phyloP scores from a whole-genome alignment of 2,888 invertebrate species.

The Eulithis prunata region DNA sequence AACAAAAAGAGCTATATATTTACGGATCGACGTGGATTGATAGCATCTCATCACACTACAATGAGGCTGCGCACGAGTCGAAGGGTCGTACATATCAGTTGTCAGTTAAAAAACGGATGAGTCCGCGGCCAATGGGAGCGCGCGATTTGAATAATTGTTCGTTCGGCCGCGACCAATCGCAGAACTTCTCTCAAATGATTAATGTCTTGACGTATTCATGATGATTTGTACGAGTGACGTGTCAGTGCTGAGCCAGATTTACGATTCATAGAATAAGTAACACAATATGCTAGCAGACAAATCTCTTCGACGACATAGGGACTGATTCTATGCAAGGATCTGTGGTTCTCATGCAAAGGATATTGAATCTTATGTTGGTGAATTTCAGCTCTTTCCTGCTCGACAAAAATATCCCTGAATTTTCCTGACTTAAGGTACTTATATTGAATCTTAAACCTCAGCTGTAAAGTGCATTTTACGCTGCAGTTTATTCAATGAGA shows the following conservation, averaged over 20 bases:
- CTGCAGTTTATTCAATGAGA: conserved; percentile 6
- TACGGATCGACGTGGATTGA: conserved; percentile 53
- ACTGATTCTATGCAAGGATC: not conserved
- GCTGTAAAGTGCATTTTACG: conserved; percentile 6
- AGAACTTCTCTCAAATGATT: conserved; percentile 77
- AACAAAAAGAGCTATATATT: conserved; percentile 54
- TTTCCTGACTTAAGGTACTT: not conserved
- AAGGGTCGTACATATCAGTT: conserved; percentile 81
- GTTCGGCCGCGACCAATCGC: conserved; percentile 73
- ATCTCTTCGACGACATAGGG: not conserved
- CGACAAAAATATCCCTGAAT: not conserved
- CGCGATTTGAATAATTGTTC: conserved; percentile 82
- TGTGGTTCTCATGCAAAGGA: not conserved
- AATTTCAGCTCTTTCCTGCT: conserved; percentile 9
- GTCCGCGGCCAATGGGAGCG: conserved; percentile 67
- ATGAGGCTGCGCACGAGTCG: conserved; percentile 75
- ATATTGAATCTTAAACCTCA: not conserved
- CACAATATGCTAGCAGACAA: not conserved
- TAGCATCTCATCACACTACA: conserved; percentile 58
- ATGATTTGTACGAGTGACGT: conserved; percentile 75
- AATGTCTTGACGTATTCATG: conserved; percentile 76
- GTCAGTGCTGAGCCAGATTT: conserved; percentile 71
- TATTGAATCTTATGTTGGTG: not conserved
- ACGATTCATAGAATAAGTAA: conserved; percentile 46
- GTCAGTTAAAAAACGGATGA: conserved; percentile 74